Percentiles rank a stretch among this genome's conserved stretches.
phyloP scores from a whole-genome alignment of 2,888 invertebrate species.

The Drosophila antonietae region DNA sequence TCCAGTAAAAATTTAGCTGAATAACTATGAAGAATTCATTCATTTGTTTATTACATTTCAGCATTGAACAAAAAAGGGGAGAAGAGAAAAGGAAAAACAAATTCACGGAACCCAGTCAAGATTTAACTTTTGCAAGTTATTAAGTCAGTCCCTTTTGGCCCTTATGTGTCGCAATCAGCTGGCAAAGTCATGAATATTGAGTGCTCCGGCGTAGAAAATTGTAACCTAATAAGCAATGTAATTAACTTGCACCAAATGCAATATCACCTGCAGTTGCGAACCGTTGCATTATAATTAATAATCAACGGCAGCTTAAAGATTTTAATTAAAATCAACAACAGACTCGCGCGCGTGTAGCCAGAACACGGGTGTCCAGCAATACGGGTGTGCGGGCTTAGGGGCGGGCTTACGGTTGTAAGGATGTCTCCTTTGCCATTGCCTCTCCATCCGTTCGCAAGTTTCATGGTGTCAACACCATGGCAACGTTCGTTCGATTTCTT shows the following conservation, averaged over 20 bases:
- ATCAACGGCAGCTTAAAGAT: conserved; percentile 65
- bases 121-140: background rate
- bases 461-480: conserved; percentile 34
- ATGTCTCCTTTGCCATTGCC: conserved; percentile 1
- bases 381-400: background rate
- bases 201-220: background rate
- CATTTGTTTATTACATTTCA: no score
- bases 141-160: background rate
- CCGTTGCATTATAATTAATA: conserved; percentile 69
- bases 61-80: no score
- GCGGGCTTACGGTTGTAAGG: background rate
- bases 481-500: conserved; percentile 60
- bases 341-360: conserved; percentile 7
- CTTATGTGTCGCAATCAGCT: background rate
- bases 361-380: background rate
- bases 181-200: conserved; percentile 19
- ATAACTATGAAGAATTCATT: background rate
- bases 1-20: background rate
- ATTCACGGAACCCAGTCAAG: background rate
- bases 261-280: conserved; percentile 43
- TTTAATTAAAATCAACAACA: conserved; percentile 69
- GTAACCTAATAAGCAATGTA: conserved; percentile 34
- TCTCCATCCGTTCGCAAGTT: conserved; percentile 3
- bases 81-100: background rate
- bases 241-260: conserved; percentile 22